Percentiles rank a stretch among this genome's conserved stretches.
Evolutionary conservation across 92 coral and sea anemone species (phyloP).

Genomic region (Pocillopora meandrina): DNA sequence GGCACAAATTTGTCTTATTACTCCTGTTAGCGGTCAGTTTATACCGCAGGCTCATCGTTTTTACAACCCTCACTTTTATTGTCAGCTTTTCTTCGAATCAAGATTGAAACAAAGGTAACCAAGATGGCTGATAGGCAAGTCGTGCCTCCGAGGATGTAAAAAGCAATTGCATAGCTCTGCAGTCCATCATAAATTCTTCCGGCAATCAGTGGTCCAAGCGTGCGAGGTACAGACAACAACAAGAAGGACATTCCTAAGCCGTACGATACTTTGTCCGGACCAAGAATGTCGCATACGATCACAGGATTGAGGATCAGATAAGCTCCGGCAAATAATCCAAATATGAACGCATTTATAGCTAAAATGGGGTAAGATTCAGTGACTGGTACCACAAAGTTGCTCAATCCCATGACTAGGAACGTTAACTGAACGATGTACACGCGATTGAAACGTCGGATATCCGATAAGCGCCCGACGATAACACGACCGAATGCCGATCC

Average conservation of each 20-base stretch:
- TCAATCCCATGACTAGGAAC: slow-evolving; percentile 58
- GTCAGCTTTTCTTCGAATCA: slow-evolving; percentile 13
- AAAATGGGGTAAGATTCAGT: slow-evolving; percentile 54
- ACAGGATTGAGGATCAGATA: slow-evolving; percentile 61
- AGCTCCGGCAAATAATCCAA: slow-evolving; percentile 73
- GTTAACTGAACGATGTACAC: slow-evolving; percentile 63
- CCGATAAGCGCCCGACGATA: slow-evolving; percentile 74
- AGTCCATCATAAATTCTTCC: slow-evolving; percentile 59
- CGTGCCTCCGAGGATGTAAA: slow-evolving; percentile 39
- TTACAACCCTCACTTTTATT: not conserved
- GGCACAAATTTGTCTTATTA: too few relatives aligned
- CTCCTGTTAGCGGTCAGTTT: not conserved
- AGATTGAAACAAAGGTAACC: slow-evolving; percentile 25
- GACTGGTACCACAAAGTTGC: slow-evolving; percentile 59
- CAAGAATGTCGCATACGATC: slow-evolving; percentile 70
- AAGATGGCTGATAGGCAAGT: slow-evolving; percentile 34
- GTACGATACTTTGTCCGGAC: slow-evolving; percentile 57
- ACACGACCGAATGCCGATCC: slow-evolving; percentile 81
- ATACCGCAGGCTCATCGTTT: not conserved
- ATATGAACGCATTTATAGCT: slow-evolving; percentile 51
- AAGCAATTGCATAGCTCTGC: slow-evolving; percentile 51
- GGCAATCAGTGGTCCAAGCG: slow-evolving; percentile 72
- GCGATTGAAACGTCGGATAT: slow-evolving; percentile 63
- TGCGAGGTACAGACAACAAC: slow-evolving; percentile 59
- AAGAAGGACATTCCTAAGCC: slow-evolving; percentile 68